Evolutionary conservation across 2,797 vertebrate species (phyloP), one percentile per base, ranked within the genome.

Genomic region (Coccyzus lansbergi): DNA sequence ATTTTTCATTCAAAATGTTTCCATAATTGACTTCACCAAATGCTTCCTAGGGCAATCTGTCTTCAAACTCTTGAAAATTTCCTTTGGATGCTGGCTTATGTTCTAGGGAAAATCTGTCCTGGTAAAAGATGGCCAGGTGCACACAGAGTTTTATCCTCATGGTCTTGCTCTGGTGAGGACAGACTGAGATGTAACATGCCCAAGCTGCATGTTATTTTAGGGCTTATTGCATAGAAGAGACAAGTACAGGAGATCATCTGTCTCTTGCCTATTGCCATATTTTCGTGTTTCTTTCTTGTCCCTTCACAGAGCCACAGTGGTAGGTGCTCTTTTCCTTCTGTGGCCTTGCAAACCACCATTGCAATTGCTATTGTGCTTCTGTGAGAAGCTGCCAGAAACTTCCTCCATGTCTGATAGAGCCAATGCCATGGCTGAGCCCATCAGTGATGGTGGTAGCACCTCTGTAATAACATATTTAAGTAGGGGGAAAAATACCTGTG

Each of bases 41-140:
- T 51, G 31, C n/a, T n/a, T n/a, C n/a, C n/a, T n/a, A n/a, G n/a
- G n/a, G n/a, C n/a, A n/a, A n/a, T n/a, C n/a, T n/a, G n/a, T n/a
- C n/a, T 29, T 74, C 56, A 55, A 83, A 38, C 9, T 28, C 42
- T 13, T 12, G 8, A n/a, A n/a, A 9, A 10, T 55, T 77, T 79
- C 36, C 42, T 68, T 46, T 1, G 0, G 15, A 15, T 77, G 17
- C 8, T 38, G 62, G 9, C 8, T 21, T 12, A 16, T 0, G 0
- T 48, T 44, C 29, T 59, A 44, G 8, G 15, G 5, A 33, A 69
- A 77, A 74, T 51, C 42, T 52, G 5, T 36, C 34, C 65, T 52
- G 24, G 2, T 63, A 75, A 77, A 65, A 48, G 64, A 33, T 15
- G 8, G 51, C 25, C 21, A 42, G 42, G 46, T 38, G 68, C 76